Conservation (phyloP, 2,888 invertebrate genomes). For the Euplexia lucipara region DNA sequence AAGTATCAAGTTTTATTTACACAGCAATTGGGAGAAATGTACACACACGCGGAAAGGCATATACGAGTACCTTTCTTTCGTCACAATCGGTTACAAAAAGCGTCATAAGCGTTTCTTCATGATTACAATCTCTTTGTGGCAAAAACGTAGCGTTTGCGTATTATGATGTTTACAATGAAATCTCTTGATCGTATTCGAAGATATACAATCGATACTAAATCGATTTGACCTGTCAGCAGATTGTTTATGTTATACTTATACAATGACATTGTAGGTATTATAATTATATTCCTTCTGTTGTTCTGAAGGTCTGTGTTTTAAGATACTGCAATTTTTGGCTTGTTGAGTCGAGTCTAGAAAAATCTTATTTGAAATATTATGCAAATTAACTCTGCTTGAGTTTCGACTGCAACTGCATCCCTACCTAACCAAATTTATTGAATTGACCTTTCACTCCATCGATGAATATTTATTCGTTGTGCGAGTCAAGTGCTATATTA, state of each 20-base stretch:
- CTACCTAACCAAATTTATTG: constrained; percentile 9
- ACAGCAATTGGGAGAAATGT: constrained; percentile 7
- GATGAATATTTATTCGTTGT: not conserved
- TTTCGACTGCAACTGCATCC: constrained; percentile 4
- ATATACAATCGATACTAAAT: constrained; percentile 18
- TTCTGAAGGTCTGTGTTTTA: not conserved
- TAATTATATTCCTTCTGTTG: constrained; percentile 1
- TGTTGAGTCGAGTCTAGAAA: not conserved
- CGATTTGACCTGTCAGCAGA: constrained; percentile 43
- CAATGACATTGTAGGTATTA: constrained; percentile 22
- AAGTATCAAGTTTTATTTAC: constrained; percentile 1
- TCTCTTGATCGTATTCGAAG: constrained; percentile 8
- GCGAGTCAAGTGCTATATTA: not conserved
- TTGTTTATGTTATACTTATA: constrained; percentile 34
- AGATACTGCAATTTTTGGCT: not conserved
- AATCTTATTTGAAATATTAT: too few relatives aligned
- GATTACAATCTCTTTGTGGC: constrained; percentile 20
- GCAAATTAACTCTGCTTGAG: not conserved
- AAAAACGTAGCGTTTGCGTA: constrained; percentile 30
- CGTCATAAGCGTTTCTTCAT: constrained; percentile 20
- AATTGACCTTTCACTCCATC: constrained; percentile 12
- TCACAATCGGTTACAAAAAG: constrained; percentile 27
- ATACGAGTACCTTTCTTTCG: constrained; percentile 22
- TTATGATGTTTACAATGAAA: constrained; percentile 20
- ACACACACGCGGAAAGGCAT: constrained; percentile 12